Evolutionary conservation across 2,888 invertebrate species (phyloP), one percentile per base, ranked within the genome.

Genomic region (Phlogophora meticulosa): DNA sequence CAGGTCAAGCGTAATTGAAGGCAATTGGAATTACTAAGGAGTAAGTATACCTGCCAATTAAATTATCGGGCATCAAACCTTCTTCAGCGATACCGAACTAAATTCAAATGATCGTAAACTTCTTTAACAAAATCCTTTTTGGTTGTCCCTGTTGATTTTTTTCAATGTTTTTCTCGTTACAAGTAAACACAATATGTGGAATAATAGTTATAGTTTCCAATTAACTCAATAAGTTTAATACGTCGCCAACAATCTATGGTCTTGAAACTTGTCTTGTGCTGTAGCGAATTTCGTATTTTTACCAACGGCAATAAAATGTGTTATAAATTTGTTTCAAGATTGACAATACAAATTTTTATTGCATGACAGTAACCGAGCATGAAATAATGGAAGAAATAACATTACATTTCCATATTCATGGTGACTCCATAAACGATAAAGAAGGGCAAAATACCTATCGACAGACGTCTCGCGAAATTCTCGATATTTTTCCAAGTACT

Each of bases 21-120:
- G 32, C 62, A 45, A 34, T 72, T 62, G n/a, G 15, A 71, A 24
- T 45, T 7, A 67, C 45, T 32, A 38, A 20, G 38, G 11, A 45
- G 20, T n/a, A 9, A 1, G 4, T 49, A 34, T 36, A 28, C 11
- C 1, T 15, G 4, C 9, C 43, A 15, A 17, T 24, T 11, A 22
- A 45, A 32, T 55, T 36, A 28, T 52, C 38, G 51, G 24, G 2
- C 13, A n/a, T 51, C 7, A 15, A 36, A 48, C n/a, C 13, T 17
- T 42, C 17, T 22, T 48, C 13, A 5, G 10, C n/a, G 5, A 17
- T 20, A 3, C 17, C 11, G n/a, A 22, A 36, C 22, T 24, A 10
- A 24, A 17, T 36, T 17, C 9, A 34, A 28, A n/a, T 40, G 9
- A 20, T 38, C 20, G 13, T 34, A 2, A 46, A 4, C 13, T 4